phyloP scores from a whole-genome alignment of 2,113 vertebrate species.

The Ammodytes dubius region DNA sequence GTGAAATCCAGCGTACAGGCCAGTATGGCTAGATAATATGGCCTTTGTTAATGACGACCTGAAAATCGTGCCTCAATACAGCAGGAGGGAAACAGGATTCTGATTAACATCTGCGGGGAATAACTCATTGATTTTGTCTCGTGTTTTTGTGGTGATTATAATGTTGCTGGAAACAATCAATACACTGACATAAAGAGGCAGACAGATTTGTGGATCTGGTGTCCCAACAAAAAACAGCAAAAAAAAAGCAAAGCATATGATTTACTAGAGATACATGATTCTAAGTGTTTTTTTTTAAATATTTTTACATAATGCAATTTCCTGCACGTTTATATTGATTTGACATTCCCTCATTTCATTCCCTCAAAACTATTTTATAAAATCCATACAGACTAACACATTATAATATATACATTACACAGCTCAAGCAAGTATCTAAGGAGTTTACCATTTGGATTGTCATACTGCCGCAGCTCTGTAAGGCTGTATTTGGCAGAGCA shows the following conservation, averaged over 20 bases:
- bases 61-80: slow-evolving; percentile 55
- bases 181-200: slow-evolving; percentile 30
- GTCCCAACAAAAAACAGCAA: slow-evolving; percentile 29
- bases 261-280: not conserved
- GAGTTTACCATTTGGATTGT: no score
- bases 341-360: not conserved
- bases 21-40: slow-evolving; percentile 60
- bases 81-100: slow-evolving; percentile 67
- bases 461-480: no score
- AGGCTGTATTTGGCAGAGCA: not conserved
- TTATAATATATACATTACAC: not conserved
- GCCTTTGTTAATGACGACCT: slow-evolving; percentile 68
- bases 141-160: slow-evolving; percentile 61
- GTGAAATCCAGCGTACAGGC: slow-evolving; percentile 59
- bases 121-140: slow-evolving; percentile 74
- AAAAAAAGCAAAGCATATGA: not conserved
- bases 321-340: not conserved
- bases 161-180: slow-evolving; percentile 70
- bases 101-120: slow-evolving; percentile 75
- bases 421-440: not conserved
- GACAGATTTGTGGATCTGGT: slow-evolving; percentile 22
- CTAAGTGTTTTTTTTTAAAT: not conserved
- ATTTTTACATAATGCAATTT: not conserved
- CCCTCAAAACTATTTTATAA: not conserved
- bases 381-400: not conserved